A percentile compares a stretch with the other conserved stretches of the same genome.
Conservation (phyloP, 2,888 invertebrate species). For the Tanypteryx hageni region DNA sequence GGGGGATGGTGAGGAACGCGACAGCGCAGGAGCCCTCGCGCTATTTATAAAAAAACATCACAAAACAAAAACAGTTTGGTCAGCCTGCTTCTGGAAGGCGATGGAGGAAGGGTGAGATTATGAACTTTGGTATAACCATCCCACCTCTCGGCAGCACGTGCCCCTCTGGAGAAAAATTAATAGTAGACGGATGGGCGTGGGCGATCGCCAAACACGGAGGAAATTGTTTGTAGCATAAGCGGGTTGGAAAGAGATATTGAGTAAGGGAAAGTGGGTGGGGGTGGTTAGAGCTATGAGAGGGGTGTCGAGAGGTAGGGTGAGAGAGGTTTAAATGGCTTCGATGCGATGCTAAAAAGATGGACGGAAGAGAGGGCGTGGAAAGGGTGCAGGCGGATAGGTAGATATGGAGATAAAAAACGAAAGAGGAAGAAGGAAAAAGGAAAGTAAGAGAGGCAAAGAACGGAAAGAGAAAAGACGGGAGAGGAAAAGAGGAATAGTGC, state of each 20-base stretch:
- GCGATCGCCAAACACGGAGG: not conserved
- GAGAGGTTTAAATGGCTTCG: too few relatives aligned
- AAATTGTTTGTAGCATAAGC: constrained; percentile 8
- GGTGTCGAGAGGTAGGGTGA: too few relatives aligned
- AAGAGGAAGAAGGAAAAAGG: too few relatives aligned
- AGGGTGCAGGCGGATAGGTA: too few relatives aligned
- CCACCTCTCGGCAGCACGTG: not conserved
- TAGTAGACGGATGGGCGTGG: constrained; percentile 28
- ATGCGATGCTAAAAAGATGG: too few relatives aligned
- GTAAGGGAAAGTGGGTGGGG: not conserved
- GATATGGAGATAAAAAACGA: too few relatives aligned
- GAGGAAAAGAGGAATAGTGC: too few relatives aligned
- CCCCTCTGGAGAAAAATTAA: not conserved
- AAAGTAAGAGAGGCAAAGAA: too few relatives aligned
- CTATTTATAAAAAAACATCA: not conserved
- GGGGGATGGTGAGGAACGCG: not conserved
- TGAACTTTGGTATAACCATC: too few relatives aligned
- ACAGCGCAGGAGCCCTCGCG: not conserved
- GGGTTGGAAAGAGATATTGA: not conserved
- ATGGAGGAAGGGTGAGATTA: not conserved
- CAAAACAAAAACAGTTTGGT: not conserved
- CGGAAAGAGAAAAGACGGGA: too few relatives aligned
- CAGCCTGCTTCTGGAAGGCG: not conserved
- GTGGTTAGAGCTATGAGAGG: not conserved
- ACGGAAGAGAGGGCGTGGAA: too few relatives aligned